Evolutionary conservation across 2,888 invertebrate species (phyloP), one percentile per base, ranked within the genome.

Genomic region (Steinernema carpocapsae): DNA sequence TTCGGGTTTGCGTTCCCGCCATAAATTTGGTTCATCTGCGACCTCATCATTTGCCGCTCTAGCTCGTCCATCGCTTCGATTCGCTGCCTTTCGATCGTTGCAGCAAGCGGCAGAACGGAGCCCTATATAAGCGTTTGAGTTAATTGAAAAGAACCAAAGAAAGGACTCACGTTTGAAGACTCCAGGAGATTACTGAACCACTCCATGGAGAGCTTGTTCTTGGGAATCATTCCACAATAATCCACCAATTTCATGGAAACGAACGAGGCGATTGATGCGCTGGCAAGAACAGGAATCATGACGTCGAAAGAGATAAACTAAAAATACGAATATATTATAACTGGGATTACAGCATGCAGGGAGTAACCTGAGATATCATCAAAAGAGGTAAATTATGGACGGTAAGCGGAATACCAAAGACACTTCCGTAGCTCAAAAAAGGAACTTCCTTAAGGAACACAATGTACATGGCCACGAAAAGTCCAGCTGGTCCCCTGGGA

Each of bases 41-140:
- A 64, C 19, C 64, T 10, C 64, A 64, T 64, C 32, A 64, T 6
- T 29, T 64, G 64, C 1, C 64, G 64, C 17, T 64, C 64, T 3
- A 64, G 1, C 19, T 26, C 64, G 64, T 64, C 64, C 64, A 64
- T 64, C 1, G 64, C 64, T 64, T 64, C 64, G 17, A 64, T 64
- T 17, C 64, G 10, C n/a, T 64, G 64, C 17, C 64, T 24, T 29
- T 64, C 64, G 19, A 64, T 64, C 1, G 64, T 64, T 12, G 64
- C 64, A 29, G 64, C 64, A 1, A 64, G 12, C 1, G 64, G 64
- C 6, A 64, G 32, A 17, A n/a, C 64, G 3, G 32, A 12, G 1
- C 7, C 64, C 64, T 64, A 32, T n/a, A n/a, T n/a, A n/a, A 56
- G 26, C 56, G 56, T 19, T 10, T 51, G 19, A 51, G 43, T 43